A percentile compares a stretch with the other conserved stretches of the same genome.
phyloP scores from a whole-genome alignment of 2,797 vertebrate genomes.

The Arremon aurantiirostris region DNA sequence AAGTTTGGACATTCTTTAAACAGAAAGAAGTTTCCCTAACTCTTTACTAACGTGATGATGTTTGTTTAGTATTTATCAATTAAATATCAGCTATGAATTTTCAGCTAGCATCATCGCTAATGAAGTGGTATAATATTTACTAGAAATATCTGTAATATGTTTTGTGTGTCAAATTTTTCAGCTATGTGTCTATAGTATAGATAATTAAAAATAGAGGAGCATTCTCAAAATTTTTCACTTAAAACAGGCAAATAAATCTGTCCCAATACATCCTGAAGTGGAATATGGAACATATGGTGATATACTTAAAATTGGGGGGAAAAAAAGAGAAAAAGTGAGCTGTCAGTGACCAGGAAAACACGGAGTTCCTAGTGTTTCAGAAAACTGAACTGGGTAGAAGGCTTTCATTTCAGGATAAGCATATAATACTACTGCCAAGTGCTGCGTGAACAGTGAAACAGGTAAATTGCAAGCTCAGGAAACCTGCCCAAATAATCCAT shows the following conservation, averaged over 20 bases:
- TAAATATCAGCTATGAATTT: not conserved
- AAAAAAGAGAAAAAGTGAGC: not conserved
- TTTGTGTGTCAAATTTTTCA: not conserved
- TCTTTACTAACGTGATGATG: not conserved
- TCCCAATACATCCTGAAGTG: not conserved
- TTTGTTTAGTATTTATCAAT: not conserved
- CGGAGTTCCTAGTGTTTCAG: not conserved
- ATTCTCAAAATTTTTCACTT: not conserved
- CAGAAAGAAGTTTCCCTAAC: not conserved
- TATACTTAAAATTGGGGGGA: accelerated
- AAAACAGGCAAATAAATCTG: not conserved
- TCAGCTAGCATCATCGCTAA: not conserved
- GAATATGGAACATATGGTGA: not conserved
- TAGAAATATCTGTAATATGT: not conserved
- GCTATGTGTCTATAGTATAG: not conserved
- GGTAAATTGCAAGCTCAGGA: not conserved
- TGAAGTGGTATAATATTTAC: not conserved
- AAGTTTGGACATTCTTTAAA: not conserved
- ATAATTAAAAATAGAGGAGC: not conserved
- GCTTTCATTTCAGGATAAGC: not conserved
- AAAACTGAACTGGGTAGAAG: not conserved
- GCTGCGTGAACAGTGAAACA: not conserved
- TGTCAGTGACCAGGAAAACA: not conserved
- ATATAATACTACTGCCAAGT: not conserved
- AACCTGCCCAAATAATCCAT: not conserved